phyloP scores from a whole-genome alignment of 2,888 invertebrate species.

The Apamea anceps region DNA sequence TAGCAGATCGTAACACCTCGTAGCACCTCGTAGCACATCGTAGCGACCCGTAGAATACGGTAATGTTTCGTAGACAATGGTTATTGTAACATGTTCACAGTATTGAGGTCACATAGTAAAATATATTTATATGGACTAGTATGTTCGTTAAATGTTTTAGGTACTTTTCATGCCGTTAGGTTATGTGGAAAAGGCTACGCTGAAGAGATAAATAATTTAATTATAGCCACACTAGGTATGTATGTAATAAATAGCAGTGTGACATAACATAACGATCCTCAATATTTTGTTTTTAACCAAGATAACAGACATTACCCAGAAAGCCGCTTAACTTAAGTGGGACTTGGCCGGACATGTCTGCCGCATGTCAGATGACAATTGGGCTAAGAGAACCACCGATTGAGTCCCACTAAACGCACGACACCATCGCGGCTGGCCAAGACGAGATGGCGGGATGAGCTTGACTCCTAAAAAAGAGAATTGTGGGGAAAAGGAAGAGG shows the following conservation, averaged over 20 bases:
- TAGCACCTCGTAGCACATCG: slow-evolving; percentile 57
- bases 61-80: slow-evolving; percentile 61
- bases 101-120: slow-evolving; percentile 47
- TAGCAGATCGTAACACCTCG: slow-evolving; percentile 60
- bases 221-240: background rate
- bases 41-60: slow-evolving; percentile 49
- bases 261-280: background rate
- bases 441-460: too few relatives aligned
- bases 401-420: too few relatives aligned
- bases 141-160: slow-evolving; percentile 1
- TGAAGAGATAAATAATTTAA: background rate
- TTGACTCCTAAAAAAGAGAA: too few relatives aligned
- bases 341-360: too few relatives aligned
- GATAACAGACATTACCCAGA: too few relatives aligned
- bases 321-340: too few relatives aligned
- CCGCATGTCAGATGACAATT: too few relatives aligned
- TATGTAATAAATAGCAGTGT: background rate
- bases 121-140: slow-evolving; percentile 18
- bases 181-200: background rate
- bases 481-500: too few relatives aligned
- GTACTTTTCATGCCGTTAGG: background rate
- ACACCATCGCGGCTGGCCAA: too few relatives aligned
- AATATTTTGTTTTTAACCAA: background rate
- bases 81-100: slow-evolving; percentile 53
- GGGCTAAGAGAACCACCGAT: too few relatives aligned